Conservation (phyloP, 2,797 vertebrate species). For the Phoeniculus purpureus region DNA sequence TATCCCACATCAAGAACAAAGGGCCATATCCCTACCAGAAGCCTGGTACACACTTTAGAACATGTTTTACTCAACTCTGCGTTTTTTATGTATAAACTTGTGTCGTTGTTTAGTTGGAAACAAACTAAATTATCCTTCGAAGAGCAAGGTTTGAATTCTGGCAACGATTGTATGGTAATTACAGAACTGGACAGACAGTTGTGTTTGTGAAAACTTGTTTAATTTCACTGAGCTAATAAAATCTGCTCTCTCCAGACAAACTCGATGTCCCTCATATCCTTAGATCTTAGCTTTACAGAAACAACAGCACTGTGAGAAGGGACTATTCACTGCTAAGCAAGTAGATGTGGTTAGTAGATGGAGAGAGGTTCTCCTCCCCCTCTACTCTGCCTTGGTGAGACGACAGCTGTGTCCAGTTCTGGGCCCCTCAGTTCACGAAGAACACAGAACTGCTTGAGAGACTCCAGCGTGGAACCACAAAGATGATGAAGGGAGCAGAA, state of each 20-base stretch:
- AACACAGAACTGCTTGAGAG: no score
- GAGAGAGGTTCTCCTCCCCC: no score
- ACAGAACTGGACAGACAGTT: background rate
- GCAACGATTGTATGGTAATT: background rate
- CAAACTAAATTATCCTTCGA: background rate
- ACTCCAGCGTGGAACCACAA: no score
- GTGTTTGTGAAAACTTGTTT: background rate
- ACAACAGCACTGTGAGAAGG: background rate
- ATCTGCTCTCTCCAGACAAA: background rate
- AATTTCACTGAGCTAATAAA: background rate
- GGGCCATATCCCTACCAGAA: background rate
- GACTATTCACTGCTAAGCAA: background rate
- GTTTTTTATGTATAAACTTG: background rate
- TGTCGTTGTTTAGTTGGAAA: background rate
- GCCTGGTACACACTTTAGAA: background rate
- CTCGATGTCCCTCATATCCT: background rate
- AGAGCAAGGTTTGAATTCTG: constrained; percentile 7
- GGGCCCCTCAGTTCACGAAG: no score
- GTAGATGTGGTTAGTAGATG: background rate
- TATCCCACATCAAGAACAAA: background rate
- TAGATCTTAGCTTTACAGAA: background rate
- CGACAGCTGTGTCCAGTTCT: no score
- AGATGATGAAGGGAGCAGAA: no score
- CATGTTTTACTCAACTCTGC: background rate
- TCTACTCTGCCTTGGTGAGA: no score